phyloP scores from a whole-genome alignment of 2,797 vertebrate genomes.

The Cyclopterus lumpus region DNA sequence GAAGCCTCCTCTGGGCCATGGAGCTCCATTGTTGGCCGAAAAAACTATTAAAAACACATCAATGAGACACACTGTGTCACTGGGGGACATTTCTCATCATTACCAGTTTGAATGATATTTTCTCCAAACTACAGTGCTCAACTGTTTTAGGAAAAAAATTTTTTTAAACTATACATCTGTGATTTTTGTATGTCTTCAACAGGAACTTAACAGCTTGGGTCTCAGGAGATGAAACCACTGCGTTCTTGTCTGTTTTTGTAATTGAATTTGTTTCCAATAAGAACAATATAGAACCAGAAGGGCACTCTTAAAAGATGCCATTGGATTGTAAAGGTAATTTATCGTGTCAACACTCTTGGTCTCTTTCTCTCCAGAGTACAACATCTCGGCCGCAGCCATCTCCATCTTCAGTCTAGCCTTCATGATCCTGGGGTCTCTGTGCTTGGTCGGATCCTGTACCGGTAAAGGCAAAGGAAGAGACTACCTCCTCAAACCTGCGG shows the following conservation, averaged over 20 bases:
- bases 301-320: not conserved
- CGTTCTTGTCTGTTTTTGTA: not conserved
- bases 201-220: not conserved
- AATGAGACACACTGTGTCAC: not conserved
- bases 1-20: not conserved
- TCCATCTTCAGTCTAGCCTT: conserved; percentile 94
- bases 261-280: not conserved
- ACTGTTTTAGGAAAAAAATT: not conserved
- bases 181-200: not conserved
- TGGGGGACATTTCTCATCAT: not conserved
- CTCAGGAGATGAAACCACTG: not conserved
- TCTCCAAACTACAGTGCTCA: not conserved
- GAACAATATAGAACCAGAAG: not conserved
- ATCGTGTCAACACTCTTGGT: not conserved
- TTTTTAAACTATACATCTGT: no score
- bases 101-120: not conserved
- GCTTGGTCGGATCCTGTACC: conserved; percentile 85
- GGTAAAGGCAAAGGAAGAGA: conserved; percentile 88
- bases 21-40: not conserved
- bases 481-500: conserved; percentile 93
- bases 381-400: conserved; percentile 97
- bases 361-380: conserved; percentile 87
- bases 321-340: not conserved
- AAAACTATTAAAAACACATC: not conserved
- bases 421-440: conserved; percentile 89